phyloP scores from a whole-genome alignment of 2,888 invertebrate species.

The Acrobasis repandana region DNA sequence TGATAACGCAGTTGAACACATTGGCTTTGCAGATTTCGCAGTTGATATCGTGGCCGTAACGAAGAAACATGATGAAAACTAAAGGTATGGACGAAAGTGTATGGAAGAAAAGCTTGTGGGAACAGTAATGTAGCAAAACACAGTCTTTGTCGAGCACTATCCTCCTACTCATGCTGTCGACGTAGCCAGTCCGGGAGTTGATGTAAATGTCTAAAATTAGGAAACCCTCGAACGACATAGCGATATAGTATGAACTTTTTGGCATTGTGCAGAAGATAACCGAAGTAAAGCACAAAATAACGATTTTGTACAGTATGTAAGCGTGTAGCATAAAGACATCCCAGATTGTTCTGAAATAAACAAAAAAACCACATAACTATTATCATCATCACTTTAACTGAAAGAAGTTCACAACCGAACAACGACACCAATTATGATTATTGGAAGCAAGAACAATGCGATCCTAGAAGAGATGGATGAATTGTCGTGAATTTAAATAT shows the following conservation, averaged over 20 bases:
- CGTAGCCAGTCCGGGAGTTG: slow-evolving; percentile 40
- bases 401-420: no score
- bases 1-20: slow-evolving; percentile 34
- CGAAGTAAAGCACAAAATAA: slow-evolving; percentile 39
- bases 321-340: slow-evolving; percentile 34
- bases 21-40: slow-evolving; percentile 39
- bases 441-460: no score
- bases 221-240: slow-evolving; percentile 34
- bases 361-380: neutral
- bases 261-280: slow-evolving; percentile 29
- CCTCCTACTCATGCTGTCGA: slow-evolving; percentile 31
- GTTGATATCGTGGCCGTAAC: slow-evolving; percentile 36
- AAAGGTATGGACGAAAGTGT: slow-evolving; percentile 41
- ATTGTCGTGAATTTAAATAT: no score
- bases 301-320: slow-evolving; percentile 31
- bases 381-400: no score
- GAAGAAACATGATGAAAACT: slow-evolving; percentile 39
- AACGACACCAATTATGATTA: no score
- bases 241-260: slow-evolving; percentile 30
- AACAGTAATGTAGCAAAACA: slow-evolving; percentile 38
- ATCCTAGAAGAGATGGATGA: no score
- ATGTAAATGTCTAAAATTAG: slow-evolving; percentile 39
- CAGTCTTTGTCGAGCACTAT: slow-evolving; percentile 35
- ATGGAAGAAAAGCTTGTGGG: slow-evolving; percentile 43
- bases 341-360: slow-evolving; percentile 43